Evolutionary conservation across 2,113 vertebrate species (phyloP).

Genomic region (Corythornis cristatus): DNA sequence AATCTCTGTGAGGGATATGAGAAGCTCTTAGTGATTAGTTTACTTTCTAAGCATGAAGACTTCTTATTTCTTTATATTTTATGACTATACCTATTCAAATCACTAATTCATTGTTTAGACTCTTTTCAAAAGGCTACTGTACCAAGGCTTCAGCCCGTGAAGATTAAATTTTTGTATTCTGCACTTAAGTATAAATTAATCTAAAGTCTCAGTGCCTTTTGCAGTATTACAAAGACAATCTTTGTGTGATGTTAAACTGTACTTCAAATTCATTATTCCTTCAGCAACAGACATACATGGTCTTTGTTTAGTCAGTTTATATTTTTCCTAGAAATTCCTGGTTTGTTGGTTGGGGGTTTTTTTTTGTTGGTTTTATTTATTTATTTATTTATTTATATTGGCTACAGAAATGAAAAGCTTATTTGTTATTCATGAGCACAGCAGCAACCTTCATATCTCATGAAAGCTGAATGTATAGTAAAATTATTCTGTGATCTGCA

Average conservation of each 20-base stretch:
- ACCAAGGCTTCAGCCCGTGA: background rate
- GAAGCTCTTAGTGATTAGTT: background rate
- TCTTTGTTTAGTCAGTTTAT: background rate
- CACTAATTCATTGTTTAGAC: background rate
- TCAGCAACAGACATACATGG: background rate
- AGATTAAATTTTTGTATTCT: background rate
- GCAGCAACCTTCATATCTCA: background rate
- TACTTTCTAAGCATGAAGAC: background rate
- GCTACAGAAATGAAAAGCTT: background rate
- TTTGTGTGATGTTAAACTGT: background rate
- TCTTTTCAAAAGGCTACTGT: background rate
- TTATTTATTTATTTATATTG: background rate
- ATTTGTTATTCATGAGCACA: background rate
- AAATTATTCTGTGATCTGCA: background rate
- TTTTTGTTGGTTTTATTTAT: no score
- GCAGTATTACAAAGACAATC: background rate
- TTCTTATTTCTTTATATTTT: slow-evolving; percentile 7
- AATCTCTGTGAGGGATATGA: background rate
- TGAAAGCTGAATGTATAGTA: background rate
- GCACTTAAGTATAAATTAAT: slow-evolving; percentile 3
- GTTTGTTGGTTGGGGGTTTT: background rate
- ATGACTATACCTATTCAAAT: background rate
- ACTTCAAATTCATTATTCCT: background rate
- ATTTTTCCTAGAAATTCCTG: background rate
- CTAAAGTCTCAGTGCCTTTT: background rate